Evolutionary conservation across 2,797 vertebrate species (phyloP).

Genomic region (Intellagama lesueurii): DNA sequence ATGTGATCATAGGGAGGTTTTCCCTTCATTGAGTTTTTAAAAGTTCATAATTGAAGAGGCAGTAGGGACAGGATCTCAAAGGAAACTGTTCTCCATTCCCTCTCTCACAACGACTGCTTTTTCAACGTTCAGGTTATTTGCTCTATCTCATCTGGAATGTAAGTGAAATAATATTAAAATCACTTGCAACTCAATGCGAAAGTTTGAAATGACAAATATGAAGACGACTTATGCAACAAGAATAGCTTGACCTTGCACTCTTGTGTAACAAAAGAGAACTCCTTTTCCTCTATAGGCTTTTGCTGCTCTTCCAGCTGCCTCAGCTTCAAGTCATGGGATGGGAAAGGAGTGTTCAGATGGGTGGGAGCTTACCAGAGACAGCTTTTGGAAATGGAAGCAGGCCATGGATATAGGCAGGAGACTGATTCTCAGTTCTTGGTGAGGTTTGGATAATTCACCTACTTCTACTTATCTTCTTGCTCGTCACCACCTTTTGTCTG

Average conservation of each 20-base stretch:
- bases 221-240: too few species aligned
- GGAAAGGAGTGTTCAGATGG: too few species aligned
- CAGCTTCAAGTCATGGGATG: not conserved
- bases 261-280: too few species aligned
- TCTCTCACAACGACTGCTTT: conserved; percentile 54
- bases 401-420: too few species aligned
- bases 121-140: conserved; percentile 53
- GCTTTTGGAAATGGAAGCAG: not conserved
- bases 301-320: not conserved
- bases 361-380: too few species aligned
- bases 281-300: not conserved
- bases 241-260: too few species aligned
- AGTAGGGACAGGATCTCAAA: too few species aligned
- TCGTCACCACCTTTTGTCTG: too few species aligned
- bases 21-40: not conserved
- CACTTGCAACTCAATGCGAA: not conserved
- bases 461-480: not conserved
- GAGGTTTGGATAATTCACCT: not conserved
- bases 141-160: conserved; percentile 56
- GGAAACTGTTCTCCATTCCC: conserved; percentile 54
- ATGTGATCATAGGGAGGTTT: too few species aligned
- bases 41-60: not conserved
- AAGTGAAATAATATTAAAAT: conserved; percentile 55
- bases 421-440: not conserved
- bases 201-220: too few species aligned